Base-by-base conservation (phyloP, 2,888 invertebrate species). In the Idaea aversata region DNA sequence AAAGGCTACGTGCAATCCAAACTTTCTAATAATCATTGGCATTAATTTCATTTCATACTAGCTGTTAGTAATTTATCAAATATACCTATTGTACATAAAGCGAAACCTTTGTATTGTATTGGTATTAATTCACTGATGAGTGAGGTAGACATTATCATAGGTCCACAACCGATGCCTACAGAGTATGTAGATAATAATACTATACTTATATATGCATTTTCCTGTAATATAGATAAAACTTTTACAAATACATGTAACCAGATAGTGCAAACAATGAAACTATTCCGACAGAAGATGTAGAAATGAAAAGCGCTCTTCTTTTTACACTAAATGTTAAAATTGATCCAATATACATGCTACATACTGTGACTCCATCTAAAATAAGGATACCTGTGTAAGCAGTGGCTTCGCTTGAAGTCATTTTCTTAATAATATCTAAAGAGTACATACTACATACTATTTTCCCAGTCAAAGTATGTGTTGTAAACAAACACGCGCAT, bases 101-200 rank as follows among this genome's bases (percentile, higher is more conserved):
- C 69, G 6, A 77, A 65, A 63, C 72, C 74, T 61, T 75, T 70
- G 15, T 72, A 73, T 59, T 72, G 72, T 0, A 79, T 6, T 5
- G 79, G 78, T 59, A 76, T 67, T 34, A 79, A 61, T 70, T 82
- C 77, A 6, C 72, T 75, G 58, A 67, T 74, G 7, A 82, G 65
- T 5, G 77, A 72, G 0, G 67, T 61, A 4, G 70, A 68, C 66
- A 80, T 65, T 4, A 75, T 70, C 61, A 80, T 64, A 5, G 81
- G 78, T 0, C 81, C 83, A 68, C 71, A 76, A 63, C 79, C 75
- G 13, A 79, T 70, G 15, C 76, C 67, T 59, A 81, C 66, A 4
- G 81, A 78, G 61, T 74, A 80, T 5, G 61, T 63, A 35, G 68
- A 62, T 57, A 78, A 47, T 63, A 79, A 65, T 0, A 57, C 34